Percentiles rank a stretch among this genome's conserved stretches.
Evolutionary conservation across 2,888 invertebrate species (phyloP).

Genomic region (Salticus scenicus): DNA sequence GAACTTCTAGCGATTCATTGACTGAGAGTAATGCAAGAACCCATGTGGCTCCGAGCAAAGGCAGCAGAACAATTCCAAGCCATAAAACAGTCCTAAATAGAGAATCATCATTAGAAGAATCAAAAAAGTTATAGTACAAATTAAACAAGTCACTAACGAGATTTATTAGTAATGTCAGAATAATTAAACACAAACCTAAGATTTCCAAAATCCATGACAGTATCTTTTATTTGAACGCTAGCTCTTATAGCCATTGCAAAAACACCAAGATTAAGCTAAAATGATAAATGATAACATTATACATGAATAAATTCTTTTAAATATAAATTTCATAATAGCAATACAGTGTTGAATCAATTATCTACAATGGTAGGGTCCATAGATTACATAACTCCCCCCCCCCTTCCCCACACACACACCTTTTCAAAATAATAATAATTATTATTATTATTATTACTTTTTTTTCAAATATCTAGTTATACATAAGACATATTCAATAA

Average conservation of each 20-base stretch:
- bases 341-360: background rate
- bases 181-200: slow-evolving; percentile 81
- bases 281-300: slow-evolving; percentile 27
- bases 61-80: slow-evolving; percentile 89
- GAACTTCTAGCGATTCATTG: slow-evolving; percentile 83
- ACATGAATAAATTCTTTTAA: background rate
- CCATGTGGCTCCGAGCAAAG: slow-evolving; percentile 90
- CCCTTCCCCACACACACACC: too few species aligned
- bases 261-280: slow-evolving; percentile 82
- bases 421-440: too few species aligned
- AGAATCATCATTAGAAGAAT: too few species aligned
- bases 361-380: too few species aligned
- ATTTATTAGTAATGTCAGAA: too few species aligned
- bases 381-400: background rate
- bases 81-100: slow-evolving; percentile 87
- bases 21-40: slow-evolving; percentile 87
- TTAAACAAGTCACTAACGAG: too few species aligned
- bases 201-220: slow-evolving; percentile 90
- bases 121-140: too few species aligned
- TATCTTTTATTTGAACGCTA: slow-evolving; percentile 92
- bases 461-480: too few species aligned
- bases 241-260: slow-evolving; percentile 91
- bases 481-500: too few species aligned
- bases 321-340: background rate
- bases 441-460: too few species aligned